Conservation (phyloP, 2,113 vertebrate genomes). For the Neogale vison region DNA sequence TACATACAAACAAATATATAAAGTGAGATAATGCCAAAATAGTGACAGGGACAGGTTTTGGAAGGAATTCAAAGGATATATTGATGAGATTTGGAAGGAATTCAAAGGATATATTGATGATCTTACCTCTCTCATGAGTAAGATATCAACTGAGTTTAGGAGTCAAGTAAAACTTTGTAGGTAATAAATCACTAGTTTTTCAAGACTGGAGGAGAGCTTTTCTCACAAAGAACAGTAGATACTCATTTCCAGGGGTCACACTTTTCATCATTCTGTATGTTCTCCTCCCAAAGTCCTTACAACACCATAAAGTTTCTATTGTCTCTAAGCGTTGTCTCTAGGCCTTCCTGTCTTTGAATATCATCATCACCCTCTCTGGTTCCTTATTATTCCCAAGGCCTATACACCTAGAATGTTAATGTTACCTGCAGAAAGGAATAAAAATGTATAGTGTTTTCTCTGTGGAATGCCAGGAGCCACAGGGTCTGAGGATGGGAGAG, state of each 20-base stretch:
- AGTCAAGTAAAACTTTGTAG: background rate
- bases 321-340: background rate
- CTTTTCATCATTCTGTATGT: background rate
- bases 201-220: background rate
- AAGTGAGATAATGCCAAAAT: background rate
- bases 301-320: background rate
- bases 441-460: background rate
- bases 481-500: background rate
- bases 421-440: background rate
- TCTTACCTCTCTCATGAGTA: background rate
- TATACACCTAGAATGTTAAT: background rate
- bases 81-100: background rate
- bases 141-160: background rate
- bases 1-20: background rate
- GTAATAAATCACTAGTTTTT: background rate
- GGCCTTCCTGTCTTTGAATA: background rate
- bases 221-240: background rate
- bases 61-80: background rate
- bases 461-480: background rate
- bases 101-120: background rate
- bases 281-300: background rate
- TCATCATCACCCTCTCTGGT: background rate
- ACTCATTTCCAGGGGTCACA: background rate
- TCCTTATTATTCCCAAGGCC: background rate
- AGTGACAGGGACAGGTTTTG: background rate